Conservation (phyloP, 2,113 vertebrate species). For the Anguilla rostrata region DNA sequence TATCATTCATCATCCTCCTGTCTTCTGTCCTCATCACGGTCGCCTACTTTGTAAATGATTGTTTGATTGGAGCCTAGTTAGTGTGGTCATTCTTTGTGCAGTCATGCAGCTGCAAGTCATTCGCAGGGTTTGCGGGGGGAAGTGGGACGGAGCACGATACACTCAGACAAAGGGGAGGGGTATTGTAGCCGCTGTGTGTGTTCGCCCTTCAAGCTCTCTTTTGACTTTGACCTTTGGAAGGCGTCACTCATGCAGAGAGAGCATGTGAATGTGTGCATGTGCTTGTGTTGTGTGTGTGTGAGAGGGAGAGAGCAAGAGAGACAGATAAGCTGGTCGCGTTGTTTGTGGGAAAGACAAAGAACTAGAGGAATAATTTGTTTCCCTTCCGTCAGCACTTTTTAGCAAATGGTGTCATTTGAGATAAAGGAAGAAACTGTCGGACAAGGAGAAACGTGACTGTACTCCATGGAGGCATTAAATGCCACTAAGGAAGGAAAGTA, state of each 20-base stretch:
- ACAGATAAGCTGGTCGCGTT: slow-evolving; percentile 28
- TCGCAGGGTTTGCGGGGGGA: slow-evolving; percentile 2
- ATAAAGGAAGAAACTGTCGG: neutral
- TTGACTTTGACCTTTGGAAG: slow-evolving; percentile 79
- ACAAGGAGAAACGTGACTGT: neutral
- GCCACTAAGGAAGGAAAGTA: no score
- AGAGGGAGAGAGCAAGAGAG: neutral
- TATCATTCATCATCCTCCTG: neutral
- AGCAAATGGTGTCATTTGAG: slow-evolving; percentile 1
- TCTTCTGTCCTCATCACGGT: neutral
- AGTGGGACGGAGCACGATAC: neutral
- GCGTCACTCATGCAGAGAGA: slow-evolving; percentile 63
- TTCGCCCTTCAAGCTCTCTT: slow-evolving; percentile 75
- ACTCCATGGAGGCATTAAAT: neutral
- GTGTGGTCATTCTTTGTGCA: neutral
- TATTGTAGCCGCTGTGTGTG: slow-evolving; percentile 35
- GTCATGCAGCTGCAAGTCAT: neutral
- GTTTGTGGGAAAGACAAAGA: slow-evolving; percentile 28
- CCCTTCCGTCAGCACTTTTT: slow-evolving; percentile 22
- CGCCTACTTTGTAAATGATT: neutral
- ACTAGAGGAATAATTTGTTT: slow-evolving; percentile 23
- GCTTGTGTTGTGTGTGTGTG: slow-evolving; percentile 40
- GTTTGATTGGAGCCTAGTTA: neutral
- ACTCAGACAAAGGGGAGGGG: neutral
- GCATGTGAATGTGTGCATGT: slow-evolving; percentile 48